These are phyloP conservation scores for Drosophila ochracea DNA, from an alignment of 2,888 invertebrate genomes.

Conservation along the genomic window DNA sequence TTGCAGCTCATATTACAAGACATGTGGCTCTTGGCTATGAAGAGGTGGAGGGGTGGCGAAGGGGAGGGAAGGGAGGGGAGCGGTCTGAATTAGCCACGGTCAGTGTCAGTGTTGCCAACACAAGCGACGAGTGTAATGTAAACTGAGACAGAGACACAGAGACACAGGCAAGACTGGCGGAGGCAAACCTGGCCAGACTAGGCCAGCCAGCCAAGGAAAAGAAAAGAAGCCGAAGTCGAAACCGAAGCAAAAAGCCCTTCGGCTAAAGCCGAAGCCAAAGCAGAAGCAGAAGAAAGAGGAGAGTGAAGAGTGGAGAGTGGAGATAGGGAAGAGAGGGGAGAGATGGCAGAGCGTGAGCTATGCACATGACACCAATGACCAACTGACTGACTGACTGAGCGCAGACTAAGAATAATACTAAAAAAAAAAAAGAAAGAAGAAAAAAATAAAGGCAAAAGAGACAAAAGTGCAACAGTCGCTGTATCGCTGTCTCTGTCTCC, in stretches of 20 bases:
- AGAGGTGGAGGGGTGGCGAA: neutral
- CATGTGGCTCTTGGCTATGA: conserved; percentile 15
- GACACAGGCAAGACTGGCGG: conserved; percentile 4
- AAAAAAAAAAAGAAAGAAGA: conserved; percentile 11
- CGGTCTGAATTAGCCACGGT: conserved; percentile 8
- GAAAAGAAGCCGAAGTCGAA: conserved; percentile 1
- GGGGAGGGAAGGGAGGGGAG: neutral
- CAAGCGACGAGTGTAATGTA: conserved; percentile 41
- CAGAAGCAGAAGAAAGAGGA: conserved; percentile 17
- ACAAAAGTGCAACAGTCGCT: conserved; percentile 16
- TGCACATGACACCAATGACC: conserved; percentile 81
- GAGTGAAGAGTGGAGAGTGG: neutral
- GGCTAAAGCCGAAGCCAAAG: neutral
- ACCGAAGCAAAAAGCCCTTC: neutral
- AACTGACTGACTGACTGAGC: conserved; percentile 79
- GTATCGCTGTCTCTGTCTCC: conserved; percentile 1
- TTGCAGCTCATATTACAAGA: conserved; percentile 57
- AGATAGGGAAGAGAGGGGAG: conserved; percentile 10
- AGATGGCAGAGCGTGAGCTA: conserved; percentile 38
- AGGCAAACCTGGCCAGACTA: conserved; percentile 22
- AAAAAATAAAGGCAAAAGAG: conserved; percentile 1
- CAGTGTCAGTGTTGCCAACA: conserved; percentile 9
- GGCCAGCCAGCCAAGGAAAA: conserved; percentile 28
- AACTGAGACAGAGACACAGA: conserved; percentile 55
- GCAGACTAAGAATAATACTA: conserved; percentile 35